These are phyloP conservation scores for Austrolebias charrua DNA, from an alignment of 2,797 vertebrate species.

Conservation along the genomic window DNA sequence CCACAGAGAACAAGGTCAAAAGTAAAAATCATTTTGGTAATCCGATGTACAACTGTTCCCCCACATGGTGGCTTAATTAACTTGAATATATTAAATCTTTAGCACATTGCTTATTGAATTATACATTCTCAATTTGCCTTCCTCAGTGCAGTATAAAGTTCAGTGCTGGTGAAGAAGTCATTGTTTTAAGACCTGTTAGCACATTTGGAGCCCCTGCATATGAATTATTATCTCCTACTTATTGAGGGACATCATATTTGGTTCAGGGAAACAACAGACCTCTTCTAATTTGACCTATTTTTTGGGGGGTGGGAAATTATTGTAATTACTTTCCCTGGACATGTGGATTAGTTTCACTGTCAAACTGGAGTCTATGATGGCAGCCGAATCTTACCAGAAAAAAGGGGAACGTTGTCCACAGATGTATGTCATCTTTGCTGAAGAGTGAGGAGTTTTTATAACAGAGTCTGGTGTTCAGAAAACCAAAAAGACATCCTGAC, in stretches of 20 bases:
- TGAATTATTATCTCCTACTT: slow-evolving; percentile 71
- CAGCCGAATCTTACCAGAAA: slow-evolving; percentile 5
- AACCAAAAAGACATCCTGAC: too few species aligned
- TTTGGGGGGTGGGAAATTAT: slow-evolving; percentile 55
- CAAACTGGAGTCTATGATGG: slow-evolving; percentile 11
- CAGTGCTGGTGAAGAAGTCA: slow-evolving; percentile 61
- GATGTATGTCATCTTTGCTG: too few species aligned
- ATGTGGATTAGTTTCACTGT: slow-evolving; percentile 32
- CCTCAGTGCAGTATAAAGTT: slow-evolving; percentile 65
- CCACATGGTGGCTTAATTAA: slow-evolving; percentile 88
- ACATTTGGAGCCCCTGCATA: slow-evolving; percentile 64
- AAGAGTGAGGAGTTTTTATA: too few species aligned
- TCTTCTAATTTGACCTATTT: slow-evolving; percentile 49
- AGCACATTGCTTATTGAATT: slow-evolving; percentile 87
- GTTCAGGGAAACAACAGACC: slow-evolving; percentile 57
- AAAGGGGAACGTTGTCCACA: slow-evolving; percentile 1
- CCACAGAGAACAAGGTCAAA: slow-evolving; percentile 74
- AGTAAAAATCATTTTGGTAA: slow-evolving; percentile 76
- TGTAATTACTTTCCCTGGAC: slow-evolving; percentile 66
- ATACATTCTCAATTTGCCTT: slow-evolving; percentile 79
- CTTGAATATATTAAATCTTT: slow-evolving; percentile 88
- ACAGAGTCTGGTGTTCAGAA: too few species aligned
- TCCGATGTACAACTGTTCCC: slow-evolving; percentile 70
- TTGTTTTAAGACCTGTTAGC: slow-evolving; percentile 68
- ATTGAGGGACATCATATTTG: slow-evolving; percentile 66